Evolutionary conservation across 2,888 invertebrate species (phyloP).

Genomic region (Troilus luridus): DNA sequence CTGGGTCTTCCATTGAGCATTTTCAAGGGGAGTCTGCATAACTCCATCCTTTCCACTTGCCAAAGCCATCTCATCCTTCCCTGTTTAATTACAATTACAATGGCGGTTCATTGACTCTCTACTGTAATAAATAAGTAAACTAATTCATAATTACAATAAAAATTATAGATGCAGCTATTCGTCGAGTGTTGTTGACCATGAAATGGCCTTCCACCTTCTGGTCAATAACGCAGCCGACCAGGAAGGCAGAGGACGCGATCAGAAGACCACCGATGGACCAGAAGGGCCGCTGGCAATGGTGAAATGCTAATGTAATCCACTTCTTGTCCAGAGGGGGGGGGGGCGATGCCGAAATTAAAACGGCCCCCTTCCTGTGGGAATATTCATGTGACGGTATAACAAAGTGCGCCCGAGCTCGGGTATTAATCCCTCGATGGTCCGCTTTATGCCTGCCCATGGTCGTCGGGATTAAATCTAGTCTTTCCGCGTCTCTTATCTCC

Average conservation of each 20-base stretch:
- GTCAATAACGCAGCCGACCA: neutral
- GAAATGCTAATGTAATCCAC: conserved; percentile 50
- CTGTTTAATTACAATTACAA: too few relatives aligned
- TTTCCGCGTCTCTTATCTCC: conserved; percentile 32
- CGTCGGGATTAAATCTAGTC: conserved; percentile 30
- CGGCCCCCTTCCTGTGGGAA: conserved; percentile 36
- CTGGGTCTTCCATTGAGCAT: too few relatives aligned
- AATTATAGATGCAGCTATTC: too few relatives aligned
- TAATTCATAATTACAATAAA: too few relatives aligned
- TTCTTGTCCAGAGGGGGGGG: conserved; percentile 21
- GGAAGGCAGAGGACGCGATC: neutral
- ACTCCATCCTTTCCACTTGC: too few relatives aligned
- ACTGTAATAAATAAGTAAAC: too few relatives aligned
- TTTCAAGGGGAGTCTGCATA: too few relatives aligned
- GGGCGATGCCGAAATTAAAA: conserved; percentile 31
- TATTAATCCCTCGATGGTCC: conserved; percentile 41
- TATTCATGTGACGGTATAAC: conserved; percentile 50
- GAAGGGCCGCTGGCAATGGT: conserved; percentile 20
- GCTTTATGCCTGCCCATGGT: conserved; percentile 19
- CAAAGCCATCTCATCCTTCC: too few relatives aligned
- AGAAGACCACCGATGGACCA: conserved; percentile 34
- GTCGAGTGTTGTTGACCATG: neutral
- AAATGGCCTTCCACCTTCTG: neutral
- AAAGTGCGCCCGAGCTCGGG: conserved; percentile 13
- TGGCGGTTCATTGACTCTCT: too few relatives aligned